Evolutionary conservation across 1,140 invertebrate species (phyloP), one percentile per base, ranked within the genome.

Genomic region (Sipha flava): DNA sequence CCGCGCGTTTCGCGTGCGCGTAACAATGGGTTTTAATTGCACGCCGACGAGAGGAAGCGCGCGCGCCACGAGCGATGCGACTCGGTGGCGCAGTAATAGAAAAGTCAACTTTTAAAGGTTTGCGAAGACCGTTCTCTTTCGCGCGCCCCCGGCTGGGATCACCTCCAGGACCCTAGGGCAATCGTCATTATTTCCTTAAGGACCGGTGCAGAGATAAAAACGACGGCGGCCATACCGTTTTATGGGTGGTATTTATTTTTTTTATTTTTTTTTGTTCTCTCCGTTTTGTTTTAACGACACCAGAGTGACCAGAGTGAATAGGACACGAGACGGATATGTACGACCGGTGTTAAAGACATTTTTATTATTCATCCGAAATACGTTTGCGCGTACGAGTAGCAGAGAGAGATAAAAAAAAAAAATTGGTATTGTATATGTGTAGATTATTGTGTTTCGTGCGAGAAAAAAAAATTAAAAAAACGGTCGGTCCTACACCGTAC

Each of bases 31-130:
- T 26, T 77, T 57, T 77, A 77, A 77, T 77, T 77, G 73, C 73
- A 18, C 52, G 29, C 9, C 52, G 49, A 14, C 52, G 18, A 18
- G 14, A 43, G n/a, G 3, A 16, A 31, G 12, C 12, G 26, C 1
- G n/a, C 9, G 14, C 18, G 7, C n/a, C n/a, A 16, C 18, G 21
- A 29, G 66, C 23, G 43, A 68, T 40, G 40, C 21, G 37, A 45
- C 16, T 14, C 12, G 16, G 43, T 26, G 12, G 12, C 7, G 23
- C 23, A 47, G 12, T 47, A 75, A 45, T 37, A 75, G 49, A 75
- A 73, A 73, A 49, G 49, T 75, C 72, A 75, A 75, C 72, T 40
- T 49, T 75, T 47, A 57, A 52, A 40, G 40, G 73, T 77, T 77
- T 77, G 57, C 43, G 59, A 52, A 59, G 47, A 21, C 52, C 31